Evolutionary conservation across 2,888 invertebrate species (phyloP).

Genomic region (Zygothrica quintamaculata): DNA sequence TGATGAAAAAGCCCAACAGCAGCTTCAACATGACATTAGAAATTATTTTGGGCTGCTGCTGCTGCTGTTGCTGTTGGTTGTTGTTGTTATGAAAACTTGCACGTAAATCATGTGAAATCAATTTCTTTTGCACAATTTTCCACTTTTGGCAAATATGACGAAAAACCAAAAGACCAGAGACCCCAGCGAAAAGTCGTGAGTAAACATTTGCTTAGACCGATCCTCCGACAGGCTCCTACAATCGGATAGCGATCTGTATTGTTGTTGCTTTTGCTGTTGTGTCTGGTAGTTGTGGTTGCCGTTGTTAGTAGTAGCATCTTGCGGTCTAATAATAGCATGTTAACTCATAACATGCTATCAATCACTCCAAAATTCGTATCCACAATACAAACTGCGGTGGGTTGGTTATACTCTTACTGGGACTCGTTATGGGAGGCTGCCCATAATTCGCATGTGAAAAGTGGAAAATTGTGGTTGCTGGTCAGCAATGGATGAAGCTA

Average conservation of each 20-base stretch:
- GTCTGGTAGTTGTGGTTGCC: constrained; percentile 31
- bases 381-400: constrained; percentile 51
- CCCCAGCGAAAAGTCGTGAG: constrained; percentile 68
- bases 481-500: constrained; percentile 39
- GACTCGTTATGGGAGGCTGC: constrained; percentile 34
- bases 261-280: constrained; percentile 35
- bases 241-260: constrained; percentile 9
- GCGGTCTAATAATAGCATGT: constrained; percentile 78
- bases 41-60: constrained; percentile 58
- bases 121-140: constrained; percentile 81
- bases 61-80: constrained; percentile 19
- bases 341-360: constrained; percentile 82
- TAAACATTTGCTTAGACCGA: constrained; percentile 69
- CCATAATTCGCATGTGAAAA: constrained; percentile 80
- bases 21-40: constrained; percentile 76
- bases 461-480: constrained; percentile 66
- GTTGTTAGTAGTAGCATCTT: constrained; percentile 77
- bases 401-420: constrained; percentile 45
- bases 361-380: constrained; percentile 73
- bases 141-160: constrained; percentile 75
- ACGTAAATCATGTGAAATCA: constrained; percentile 83
- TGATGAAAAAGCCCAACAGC: constrained; percentile 31
- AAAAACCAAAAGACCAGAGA: constrained; percentile 52
- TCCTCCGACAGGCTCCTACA: constrained; percentile 41
- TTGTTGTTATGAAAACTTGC: constrained; percentile 55